Conservation (phyloP, 2,113 vertebrate species). For the Sakesphorus luctuosus region DNA sequence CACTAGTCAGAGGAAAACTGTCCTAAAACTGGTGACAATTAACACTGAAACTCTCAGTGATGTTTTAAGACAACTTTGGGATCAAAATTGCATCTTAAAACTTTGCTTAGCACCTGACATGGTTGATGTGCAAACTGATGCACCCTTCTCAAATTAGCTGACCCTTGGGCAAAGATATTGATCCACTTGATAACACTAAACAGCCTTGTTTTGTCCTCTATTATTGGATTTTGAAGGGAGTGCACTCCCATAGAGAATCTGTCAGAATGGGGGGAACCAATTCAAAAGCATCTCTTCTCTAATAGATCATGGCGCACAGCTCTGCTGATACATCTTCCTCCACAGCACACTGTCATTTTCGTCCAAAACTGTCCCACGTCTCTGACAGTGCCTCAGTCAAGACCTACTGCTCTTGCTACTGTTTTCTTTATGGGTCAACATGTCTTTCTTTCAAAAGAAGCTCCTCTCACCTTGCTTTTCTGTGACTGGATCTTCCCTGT, state of each 20-base stretch:
- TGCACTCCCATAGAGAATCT: not conserved
- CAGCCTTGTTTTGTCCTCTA: not conserved
- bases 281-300: not conserved
- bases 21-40: not conserved
- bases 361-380: not conserved
- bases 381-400: not conserved
- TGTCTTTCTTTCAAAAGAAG: not conserved
- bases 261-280: not conserved
- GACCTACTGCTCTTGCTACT: not conserved
- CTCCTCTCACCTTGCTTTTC: not conserved
- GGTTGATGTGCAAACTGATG: not conserved
- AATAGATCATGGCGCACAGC: rapidly evolving
- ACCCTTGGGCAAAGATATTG: not conserved
- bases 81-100: not conserved
- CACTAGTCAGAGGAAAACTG: not conserved
- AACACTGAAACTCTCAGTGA: not conserved
- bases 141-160: not conserved
- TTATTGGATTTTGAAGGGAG: rapidly evolving
- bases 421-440: not conserved
- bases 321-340: not conserved
- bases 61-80: not conserved
- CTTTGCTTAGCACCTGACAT: not conserved
- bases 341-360: not conserved
- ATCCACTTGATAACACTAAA: not conserved
- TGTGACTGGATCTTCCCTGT: not conserved